phyloP scores from a whole-genome alignment of 2,113 vertebrate species.

The Hippocampus comes region DNA sequence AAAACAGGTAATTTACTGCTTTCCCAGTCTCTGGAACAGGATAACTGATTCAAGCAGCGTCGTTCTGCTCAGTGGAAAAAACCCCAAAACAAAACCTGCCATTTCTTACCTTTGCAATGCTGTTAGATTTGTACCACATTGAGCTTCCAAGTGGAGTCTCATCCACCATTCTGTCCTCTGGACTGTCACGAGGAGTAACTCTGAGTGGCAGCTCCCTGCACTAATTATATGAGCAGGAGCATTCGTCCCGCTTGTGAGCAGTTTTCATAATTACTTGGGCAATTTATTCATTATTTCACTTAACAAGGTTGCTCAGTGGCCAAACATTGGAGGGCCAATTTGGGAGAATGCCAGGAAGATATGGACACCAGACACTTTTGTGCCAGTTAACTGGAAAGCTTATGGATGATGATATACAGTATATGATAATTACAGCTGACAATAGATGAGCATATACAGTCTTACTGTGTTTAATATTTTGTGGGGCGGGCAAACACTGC shows the following conservation, averaged over 20 bases:
- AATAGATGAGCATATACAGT: neutral
- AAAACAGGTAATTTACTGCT: constrained; percentile 46
- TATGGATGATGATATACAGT: constrained; percentile 16
- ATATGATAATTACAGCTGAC: constrained; percentile 13
- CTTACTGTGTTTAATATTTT: constrained; percentile 37
- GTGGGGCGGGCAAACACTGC: constrained; percentile 38
- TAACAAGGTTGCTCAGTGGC: constrained; percentile 58
- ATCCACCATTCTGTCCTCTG: constrained; percentile 38
- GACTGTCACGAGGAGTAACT: constrained; percentile 37
- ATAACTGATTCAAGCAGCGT: constrained; percentile 16
- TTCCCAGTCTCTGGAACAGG: constrained; percentile 2
- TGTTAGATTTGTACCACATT: constrained; percentile 26
- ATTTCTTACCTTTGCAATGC: constrained; percentile 11
- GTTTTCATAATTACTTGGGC: constrained; percentile 68
- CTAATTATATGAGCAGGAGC: constrained; percentile 71
- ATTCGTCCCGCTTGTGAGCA: constrained; percentile 68
- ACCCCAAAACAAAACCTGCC: neutral
- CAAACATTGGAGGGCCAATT: constrained; percentile 57
- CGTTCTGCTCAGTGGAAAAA: constrained; percentile 10
- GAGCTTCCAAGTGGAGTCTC: constrained; percentile 36
- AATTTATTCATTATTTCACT: constrained; percentile 68
- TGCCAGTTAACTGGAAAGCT: constrained; percentile 31
- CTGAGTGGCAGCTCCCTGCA: constrained; percentile 64
- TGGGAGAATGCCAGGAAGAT: constrained; percentile 47
- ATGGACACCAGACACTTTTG: constrained; percentile 39